Evolutionary conservation across 2,888 invertebrate species (phyloP), one percentile per base, ranked within the genome.

Genomic region (Amaurobius ferox): DNA sequence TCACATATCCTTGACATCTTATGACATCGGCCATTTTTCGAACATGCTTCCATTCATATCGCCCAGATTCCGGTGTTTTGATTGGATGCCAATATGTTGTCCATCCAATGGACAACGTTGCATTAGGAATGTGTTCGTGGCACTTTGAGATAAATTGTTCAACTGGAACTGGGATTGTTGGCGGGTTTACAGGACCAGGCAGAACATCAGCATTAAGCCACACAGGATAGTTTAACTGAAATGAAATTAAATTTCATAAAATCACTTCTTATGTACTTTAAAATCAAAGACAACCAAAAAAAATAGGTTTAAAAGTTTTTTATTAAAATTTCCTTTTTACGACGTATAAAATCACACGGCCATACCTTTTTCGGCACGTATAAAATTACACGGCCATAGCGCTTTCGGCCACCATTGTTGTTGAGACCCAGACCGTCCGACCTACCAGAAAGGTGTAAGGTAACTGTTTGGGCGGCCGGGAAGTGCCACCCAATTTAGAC

Each of bases 171-270:
- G 95, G 95, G 90, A 16, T 91, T 90, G 1, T 89, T 0, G 92
- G 92, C 9, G 93, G 91, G 79, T 94, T 93, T 0, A 95, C 93
- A 0, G 97, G 97, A 0, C 97, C 97, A 0, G 92, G 90, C 5
- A 96, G 91, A 88, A 97, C 95, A 91, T 97, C 97, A 0, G 97
- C 97, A 91, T 97, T 97, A 80, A 97, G 91, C 96, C 96, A 96
- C 2, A 97, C 90, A 0, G 96, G 96, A 90, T 94, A 94, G 0
- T 91, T 92, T 89, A 94, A 92, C 95, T 96, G 68, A 23, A 85
- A 78, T 19, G 29, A 23, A 40, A 70, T 1, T 5, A 44, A 48
- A 48, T 19, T 13, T n/a, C n/a, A n/a, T n/a, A n/a, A n/a, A n/a
- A n/a, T n/a, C n/a, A n/a, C n/a, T n/a, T n/a, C n/a, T n/a, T n/a